These are phyloP conservation scores for Malurus melanocephalus DNA, from an alignment of 2,113 vertebrate genomes.

Conservation along the genomic window DNA sequence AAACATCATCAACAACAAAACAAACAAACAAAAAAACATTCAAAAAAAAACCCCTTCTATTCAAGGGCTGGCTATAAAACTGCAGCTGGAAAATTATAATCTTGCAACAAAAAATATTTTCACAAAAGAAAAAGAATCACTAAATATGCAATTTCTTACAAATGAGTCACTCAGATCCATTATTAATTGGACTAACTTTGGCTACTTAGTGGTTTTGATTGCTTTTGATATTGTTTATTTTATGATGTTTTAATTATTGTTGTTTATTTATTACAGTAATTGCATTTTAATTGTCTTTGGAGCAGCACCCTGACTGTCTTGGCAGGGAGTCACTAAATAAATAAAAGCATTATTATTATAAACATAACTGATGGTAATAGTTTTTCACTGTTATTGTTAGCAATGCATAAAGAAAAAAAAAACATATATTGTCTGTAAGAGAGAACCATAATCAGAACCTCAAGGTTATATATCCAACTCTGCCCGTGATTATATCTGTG, in stretches of 20 bases:
- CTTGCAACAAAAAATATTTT: background rate
- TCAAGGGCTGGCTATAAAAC: background rate
- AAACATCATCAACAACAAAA: background rate
- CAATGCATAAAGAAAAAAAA: background rate
- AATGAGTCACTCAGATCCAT: constrained; percentile 31
- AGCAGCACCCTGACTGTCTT: constrained; percentile 34
- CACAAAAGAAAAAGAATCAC: background rate
- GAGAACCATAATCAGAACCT: constrained; percentile 14
- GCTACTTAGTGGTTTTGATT: constrained; percentile 30
- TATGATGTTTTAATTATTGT: constrained; percentile 53
- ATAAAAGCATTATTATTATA: constrained; percentile 63
- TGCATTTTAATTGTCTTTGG: constrained; percentile 64
- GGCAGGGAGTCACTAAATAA: constrained; percentile 52
- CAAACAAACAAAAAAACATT: no score
- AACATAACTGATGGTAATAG: constrained; percentile 27
- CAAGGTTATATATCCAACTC: constrained; percentile 39
- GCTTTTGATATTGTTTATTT: constrained; percentile 55
- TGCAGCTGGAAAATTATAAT: background rate
- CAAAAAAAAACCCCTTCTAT: background rate
- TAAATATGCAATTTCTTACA: constrained; percentile 7
- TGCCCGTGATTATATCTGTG: constrained; percentile 20
- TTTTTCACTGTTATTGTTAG: constrained; percentile 14
- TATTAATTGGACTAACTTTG: constrained; percentile 48
- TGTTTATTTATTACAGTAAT: constrained; percentile 61
- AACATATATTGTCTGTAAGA: background rate